Evolutionary conservation across 2,113 vertebrate genomes (phyloP), one percentile per base, ranked within the genome.

Genomic region (Platysteira castanea): DNA sequence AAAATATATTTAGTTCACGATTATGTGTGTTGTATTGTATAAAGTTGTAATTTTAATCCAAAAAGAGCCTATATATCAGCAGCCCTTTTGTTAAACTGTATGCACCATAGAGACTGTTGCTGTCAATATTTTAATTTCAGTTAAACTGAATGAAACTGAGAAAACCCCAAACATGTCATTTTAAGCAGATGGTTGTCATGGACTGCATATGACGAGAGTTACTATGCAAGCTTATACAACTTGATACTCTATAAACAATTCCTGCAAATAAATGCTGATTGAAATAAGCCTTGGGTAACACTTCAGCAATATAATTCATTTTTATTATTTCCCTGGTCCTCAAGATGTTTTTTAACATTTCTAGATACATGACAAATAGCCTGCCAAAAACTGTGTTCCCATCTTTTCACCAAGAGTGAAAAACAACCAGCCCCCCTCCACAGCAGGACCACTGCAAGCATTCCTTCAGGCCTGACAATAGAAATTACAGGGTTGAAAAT

Each of bases 121-220:
- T 97, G 73, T 84, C 78, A 90, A 63, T 96, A 93, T 95, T 98
- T 97, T 96, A 97, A 95, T 94, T 95, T 96, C 78, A 95, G 13
- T 74, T 33, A 87, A 39, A 82, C 44, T 87, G 67, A 94, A 89
- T 59, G 35, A 86, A 8, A 37, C 26, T 23, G 26, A n/a, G 53
- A 13, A 41, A 79, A 77, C 4, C 10, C 16, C 13, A 79, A 92
- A 80, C 22, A 71, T 83, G 60, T 61, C 56, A 87, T 83, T 83
- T 37, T 93, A 85, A 95, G 41, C 92, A 97, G 94, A 97, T 97
- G 94, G 95, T 33, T 95, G 79, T 90, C 93, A 94, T 78, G 95
- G 93, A 88, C 74, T 89, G 64, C 53, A 60, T 84, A 50, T 12
- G 35, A 95, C 87, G 91, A 95, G 90, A 97, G 71, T 67, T 93